A percentile compares a stretch with the other conserved stretches of the same genome.
phyloP scores from a whole-genome alignment of 1,140 invertebrate species.

The Brachystomella parvula region DNA sequence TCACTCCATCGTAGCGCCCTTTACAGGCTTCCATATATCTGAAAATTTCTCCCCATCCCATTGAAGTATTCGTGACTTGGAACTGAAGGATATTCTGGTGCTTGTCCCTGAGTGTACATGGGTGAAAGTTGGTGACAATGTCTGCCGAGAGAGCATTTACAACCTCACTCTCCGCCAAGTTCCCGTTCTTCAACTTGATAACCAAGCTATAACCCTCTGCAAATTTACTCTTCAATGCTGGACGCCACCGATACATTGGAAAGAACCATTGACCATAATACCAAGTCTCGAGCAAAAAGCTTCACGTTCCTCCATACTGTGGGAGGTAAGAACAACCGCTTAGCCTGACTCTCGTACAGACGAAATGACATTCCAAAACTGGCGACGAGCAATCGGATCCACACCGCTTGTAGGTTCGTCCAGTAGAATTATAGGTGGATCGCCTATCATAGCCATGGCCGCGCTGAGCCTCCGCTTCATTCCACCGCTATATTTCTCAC shows the following conservation, averaged over 20 bases:
- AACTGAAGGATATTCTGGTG: conserved; percentile 51
- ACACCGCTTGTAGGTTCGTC: conserved; percentile 61
- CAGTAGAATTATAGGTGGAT: conserved; percentile 53
- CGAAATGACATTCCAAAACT: conserved; percentile 43
- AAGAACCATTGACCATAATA: conserved; percentile 64
- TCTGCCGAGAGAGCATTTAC: not conserved
- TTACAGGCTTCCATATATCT: conserved; percentile 47
- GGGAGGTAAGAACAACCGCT: conserved; percentile 37
- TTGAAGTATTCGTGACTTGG: conserved; percentile 43
- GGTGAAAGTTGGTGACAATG: conserved; percentile 12
- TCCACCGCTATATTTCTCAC: conserved; percentile 28
- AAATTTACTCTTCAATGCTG: conserved; percentile 52
- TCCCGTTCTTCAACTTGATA: conserved; percentile 26
- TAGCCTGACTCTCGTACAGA: conserved; percentile 34
- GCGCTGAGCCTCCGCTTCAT: conserved; percentile 51
- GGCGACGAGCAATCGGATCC: conserved; percentile 44
- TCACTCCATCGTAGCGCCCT: conserved; percentile 39
- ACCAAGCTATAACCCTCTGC: conserved; percentile 54
- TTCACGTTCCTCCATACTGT: conserved; percentile 51
- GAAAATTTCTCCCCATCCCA: conserved; percentile 50
- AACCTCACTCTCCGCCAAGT: not conserved
- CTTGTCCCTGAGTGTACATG: conserved; percentile 26
- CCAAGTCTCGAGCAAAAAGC: conserved; percentile 46
- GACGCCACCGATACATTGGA: conserved; percentile 51
- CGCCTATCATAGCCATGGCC: conserved; percentile 54